Conservation (phyloP, 2,113 vertebrate genomes). For the Elachura formosa region DNA sequence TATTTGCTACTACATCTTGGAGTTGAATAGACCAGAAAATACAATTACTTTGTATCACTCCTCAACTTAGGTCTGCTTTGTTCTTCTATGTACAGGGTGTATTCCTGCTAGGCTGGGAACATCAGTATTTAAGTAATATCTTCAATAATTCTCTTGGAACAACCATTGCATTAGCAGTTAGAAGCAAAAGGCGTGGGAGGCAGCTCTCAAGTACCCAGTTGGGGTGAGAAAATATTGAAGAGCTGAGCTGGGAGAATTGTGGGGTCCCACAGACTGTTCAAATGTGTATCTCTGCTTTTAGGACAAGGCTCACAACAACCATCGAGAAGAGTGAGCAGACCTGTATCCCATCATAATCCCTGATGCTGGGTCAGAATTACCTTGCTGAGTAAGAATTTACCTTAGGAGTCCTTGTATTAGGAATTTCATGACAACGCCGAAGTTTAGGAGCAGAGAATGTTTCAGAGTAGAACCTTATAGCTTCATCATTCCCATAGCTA, state of each 20-base stretch:
- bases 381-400: background rate
- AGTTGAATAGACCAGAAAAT: background rate
- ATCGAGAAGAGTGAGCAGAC: background rate
- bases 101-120: background rate
- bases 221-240: background rate
- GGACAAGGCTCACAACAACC: background rate
- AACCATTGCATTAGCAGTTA: background rate
- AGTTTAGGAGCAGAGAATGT: background rate
- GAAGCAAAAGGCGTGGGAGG: background rate
- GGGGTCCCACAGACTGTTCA: background rate
- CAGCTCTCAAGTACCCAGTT: background rate
- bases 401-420: background rate
- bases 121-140: background rate
- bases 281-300: background rate
- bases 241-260: background rate
- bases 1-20: background rate
- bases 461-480: background rate
- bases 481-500: background rate
- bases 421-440: background rate
- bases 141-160: background rate
- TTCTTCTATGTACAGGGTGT: background rate
- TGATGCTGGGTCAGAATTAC: background rate
- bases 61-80: fast-evolving
- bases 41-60: background rate
- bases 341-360: background rate